phyloP scores from a whole-genome alignment of 2,797 vertebrate genomes.

The Morelia viridis region DNA sequence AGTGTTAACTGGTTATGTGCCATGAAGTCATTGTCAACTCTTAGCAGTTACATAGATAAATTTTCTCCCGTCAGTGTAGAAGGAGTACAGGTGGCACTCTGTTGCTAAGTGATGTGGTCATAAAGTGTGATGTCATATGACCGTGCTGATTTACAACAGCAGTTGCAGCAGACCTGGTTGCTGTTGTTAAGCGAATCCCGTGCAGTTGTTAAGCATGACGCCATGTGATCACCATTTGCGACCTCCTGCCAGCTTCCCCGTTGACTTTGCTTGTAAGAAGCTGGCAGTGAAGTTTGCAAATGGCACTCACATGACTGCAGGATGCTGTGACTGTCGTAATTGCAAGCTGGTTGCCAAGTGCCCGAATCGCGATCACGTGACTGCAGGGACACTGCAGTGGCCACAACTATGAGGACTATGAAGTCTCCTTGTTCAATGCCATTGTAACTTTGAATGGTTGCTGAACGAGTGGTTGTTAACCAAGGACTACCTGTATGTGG shows the following conservation, averaged over 20 bases:
- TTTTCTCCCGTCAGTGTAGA: background rate
- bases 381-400: background rate
- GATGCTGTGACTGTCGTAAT: background rate
- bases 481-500: background rate
- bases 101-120: background rate
- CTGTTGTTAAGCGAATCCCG: background rate
- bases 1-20: background rate
- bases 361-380: background rate
- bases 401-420: background rate
- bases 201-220: background rate
- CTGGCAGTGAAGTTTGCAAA: background rate
- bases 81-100: background rate
- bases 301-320: background rate
- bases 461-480: background rate
- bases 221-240: background rate
- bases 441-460: background rate
- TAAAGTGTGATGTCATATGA: background rate
- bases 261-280: background rate
- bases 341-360: background rate
- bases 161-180: background rate
- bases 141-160: background rate
- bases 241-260: background rate
- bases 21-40: background rate
- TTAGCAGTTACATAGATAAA: background rate
- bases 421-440: too few relatives aligned